Evolutionary conservation across 2,797 vertebrate species (phyloP).

Genomic region (Premnoplex brunnescens): DNA sequence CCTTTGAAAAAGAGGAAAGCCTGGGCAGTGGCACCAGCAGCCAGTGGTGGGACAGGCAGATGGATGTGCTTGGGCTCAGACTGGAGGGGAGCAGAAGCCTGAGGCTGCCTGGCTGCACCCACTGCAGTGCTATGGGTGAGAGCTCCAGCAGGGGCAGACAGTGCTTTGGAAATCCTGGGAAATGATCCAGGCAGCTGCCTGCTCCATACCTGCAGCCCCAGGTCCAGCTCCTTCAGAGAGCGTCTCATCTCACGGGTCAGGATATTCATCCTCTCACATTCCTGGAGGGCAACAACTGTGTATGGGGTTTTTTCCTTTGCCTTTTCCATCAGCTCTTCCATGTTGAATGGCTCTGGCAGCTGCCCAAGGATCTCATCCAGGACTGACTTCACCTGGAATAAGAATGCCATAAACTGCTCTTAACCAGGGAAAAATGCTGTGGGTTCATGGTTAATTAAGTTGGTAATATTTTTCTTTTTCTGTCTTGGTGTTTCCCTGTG

Average conservation of each 20-base stretch:
- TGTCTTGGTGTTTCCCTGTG: neutral
- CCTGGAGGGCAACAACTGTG: constrained; percentile 78
- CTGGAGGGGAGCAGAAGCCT: neutral
- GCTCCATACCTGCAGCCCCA: constrained; percentile 71
- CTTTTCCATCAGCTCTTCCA: constrained; percentile 71
- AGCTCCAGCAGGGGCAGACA: neutral
- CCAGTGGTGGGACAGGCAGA: neutral
- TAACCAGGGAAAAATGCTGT: neutral
- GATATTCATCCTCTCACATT: constrained; percentile 81
- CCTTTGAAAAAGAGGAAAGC: constrained; percentile 39
- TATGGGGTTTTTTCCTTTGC: constrained; percentile 75
- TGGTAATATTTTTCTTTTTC: neutral
- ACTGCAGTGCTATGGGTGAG: fast-evolving
- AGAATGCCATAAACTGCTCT: neutral
- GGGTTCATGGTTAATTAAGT: neutral
- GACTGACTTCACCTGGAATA: constrained; percentile 72
- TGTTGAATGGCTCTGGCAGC: constrained; percentile 75
- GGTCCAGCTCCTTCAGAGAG: constrained; percentile 74
- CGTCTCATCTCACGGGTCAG: constrained; percentile 74
- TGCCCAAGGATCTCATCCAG: constrained; percentile 74
- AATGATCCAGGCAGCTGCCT: neutral
- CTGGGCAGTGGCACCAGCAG: neutral
- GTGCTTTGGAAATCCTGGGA: fast-evolving
- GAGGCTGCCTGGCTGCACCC: fast-evolving
- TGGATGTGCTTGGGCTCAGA: fast-evolving